phyloP scores from a whole-genome alignment of 2,888 invertebrate species.

The Pilophorus perplexus region DNA sequence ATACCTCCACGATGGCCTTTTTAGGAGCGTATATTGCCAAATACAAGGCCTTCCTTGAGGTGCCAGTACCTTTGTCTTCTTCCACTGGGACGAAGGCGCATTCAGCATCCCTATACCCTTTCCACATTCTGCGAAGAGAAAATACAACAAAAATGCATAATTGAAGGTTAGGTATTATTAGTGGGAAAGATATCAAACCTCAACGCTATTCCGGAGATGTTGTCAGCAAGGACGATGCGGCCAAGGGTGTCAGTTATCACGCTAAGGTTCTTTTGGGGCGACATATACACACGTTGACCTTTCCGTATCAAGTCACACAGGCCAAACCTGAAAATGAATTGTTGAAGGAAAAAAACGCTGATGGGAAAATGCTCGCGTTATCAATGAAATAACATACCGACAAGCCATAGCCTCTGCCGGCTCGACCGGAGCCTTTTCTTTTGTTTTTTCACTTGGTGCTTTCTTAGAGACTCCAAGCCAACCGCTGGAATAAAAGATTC shows the following conservation, averaged over 20 bases:
- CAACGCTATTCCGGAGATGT: slow-evolving; percentile 71
- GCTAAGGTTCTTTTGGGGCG: slow-evolving; percentile 76
- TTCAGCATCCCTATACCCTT: slow-evolving; percentile 88
- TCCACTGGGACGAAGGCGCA: slow-evolving; percentile 87
- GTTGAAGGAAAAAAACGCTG: too few species aligned
- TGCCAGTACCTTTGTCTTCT: slow-evolving; percentile 57
- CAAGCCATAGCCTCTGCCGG: slow-evolving; percentile 66
- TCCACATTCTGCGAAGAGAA: slow-evolving; percentile 48
- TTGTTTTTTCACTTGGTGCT: slow-evolving; percentile 47
- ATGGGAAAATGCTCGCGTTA: slow-evolving; percentile 12
- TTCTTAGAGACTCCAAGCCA: slow-evolving; percentile 58
- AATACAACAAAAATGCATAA: background rate
- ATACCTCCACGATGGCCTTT: slow-evolving; percentile 88
- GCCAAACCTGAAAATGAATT: slow-evolving; percentile 64
- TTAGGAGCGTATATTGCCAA: slow-evolving; percentile 90
- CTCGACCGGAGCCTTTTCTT: slow-evolving; percentile 51
- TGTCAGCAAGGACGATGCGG: slow-evolving; percentile 82
- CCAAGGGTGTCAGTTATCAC: slow-evolving; percentile 83
- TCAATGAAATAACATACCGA: slow-evolving; percentile 51
- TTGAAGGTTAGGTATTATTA: too few species aligned
- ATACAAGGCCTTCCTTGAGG: slow-evolving; percentile 59
- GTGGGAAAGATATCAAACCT: slow-evolving; percentile 54
- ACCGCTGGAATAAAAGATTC: slow-evolving; percentile 52
- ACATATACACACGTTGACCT: slow-evolving; percentile 70
- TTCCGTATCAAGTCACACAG: slow-evolving; percentile 75